A percentile compares a stretch with the other conserved stretches of the same genome.
These are phyloP conservation scores for Petromus typicus DNA, from an alignment of 2,113 vertebrate species.

Conservation along the genomic window DNA sequence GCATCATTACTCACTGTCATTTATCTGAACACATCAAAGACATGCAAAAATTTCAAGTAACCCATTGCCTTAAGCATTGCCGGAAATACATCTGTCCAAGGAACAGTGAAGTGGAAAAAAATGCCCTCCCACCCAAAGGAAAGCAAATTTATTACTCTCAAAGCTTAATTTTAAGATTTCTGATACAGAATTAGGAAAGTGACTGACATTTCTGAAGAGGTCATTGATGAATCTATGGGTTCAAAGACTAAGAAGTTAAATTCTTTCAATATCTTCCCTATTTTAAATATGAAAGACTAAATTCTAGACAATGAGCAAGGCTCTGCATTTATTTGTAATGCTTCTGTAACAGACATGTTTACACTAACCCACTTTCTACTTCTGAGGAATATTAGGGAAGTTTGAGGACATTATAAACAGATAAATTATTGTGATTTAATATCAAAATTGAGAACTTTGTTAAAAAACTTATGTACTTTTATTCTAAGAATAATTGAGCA, in stretches of 20 bases:
- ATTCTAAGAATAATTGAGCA: background rate
- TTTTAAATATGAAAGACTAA: background rate
- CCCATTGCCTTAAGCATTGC: background rate
- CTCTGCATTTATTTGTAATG: background rate
- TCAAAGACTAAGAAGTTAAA: background rate
- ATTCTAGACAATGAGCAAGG: too few species aligned
- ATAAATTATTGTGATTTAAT: background rate
- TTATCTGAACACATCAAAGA: slow-evolving; percentile 62
- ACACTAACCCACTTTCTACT: background rate
- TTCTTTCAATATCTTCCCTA: background rate
- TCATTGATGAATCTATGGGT: background rate
- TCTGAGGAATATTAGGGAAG: background rate
- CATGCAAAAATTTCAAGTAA: slow-evolving; percentile 43
- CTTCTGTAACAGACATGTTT: background rate
- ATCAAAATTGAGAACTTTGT: background rate
- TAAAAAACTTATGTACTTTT: background rate
- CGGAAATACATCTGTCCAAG: background rate
- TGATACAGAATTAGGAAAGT: background rate
- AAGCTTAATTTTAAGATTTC: slow-evolving; percentile 8
- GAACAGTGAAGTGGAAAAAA: background rate
- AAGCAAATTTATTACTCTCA: slow-evolving; percentile 23
- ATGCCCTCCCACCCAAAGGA: background rate
- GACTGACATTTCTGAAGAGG: background rate
- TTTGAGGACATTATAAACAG: background rate
- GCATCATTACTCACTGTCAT: background rate